Base-by-base conservation (phyloP, 2,113 vertebrate species). In the Dicentrarchus labrax region DNA sequence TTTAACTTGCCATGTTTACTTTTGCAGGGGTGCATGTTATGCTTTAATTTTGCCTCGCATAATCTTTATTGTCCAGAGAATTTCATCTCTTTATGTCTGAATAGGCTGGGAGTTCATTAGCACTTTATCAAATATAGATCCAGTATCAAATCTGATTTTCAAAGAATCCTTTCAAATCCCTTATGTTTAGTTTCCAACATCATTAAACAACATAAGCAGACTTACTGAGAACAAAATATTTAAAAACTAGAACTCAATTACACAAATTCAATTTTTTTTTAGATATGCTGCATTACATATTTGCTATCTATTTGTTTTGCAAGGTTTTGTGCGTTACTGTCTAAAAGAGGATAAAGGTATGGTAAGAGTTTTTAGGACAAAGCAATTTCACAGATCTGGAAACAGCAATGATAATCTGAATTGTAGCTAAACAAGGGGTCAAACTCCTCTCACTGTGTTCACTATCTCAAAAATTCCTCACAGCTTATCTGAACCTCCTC, bases 401-500 rank as follows among this genome's bases (percentile, higher is more conserved):
- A 48, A 50, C 22, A 3, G 16, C 59, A 47, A 3, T 19, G 22
- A 64, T 41, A 70, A 50, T 67, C 38, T 51, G 51, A 59, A 56
- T 11, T 21, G 24, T 16, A 36, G 36, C 41, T 22, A n/a, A 59
- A 36, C 15, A 54, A 47, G 64, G 30, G 30, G 68, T 54, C 61
- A 72, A 80, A 66, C 50, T 80, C 48, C 59, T 72, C 70, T 54
- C 57, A 22, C 10, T 36, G 76, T 22, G 41, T 72, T 61, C 50
- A 66, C 30, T 57, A 48, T 66, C 54, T 67, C 56, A 80, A 19
- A 56, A 10, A 19, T 66, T 72, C 11, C 2, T 61, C 50, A 30
- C 54, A 56, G 56, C 59, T 36, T 17, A 21, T 39, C 21, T 47
- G 3, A 70, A 38, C 9, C 64, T 30, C 56, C 38, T 62, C 6